Evolutionary conservation across 2,888 invertebrate genomes (phyloP).

Genomic region (Ferrisia virgata): DNA sequence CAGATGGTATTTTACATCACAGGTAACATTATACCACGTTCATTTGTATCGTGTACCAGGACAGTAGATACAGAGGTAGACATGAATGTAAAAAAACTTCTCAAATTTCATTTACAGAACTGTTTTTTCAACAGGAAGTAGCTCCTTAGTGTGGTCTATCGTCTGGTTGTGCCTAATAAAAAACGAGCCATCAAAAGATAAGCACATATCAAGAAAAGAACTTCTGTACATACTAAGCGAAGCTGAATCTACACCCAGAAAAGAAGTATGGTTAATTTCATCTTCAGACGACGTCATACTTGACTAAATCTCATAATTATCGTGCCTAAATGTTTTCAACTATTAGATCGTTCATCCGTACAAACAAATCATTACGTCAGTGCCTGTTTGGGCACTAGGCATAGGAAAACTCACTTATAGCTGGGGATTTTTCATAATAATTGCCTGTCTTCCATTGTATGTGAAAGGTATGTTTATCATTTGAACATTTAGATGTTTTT

Average conservation of each 20-base stretch:
- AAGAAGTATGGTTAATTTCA: too few relatives aligned
- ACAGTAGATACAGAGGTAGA: too few relatives aligned
- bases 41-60: not conserved
- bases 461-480: conserved; percentile 11
- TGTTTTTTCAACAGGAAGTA: not conserved
- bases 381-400: not conserved
- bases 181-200: not conserved
- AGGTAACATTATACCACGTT: conserved; percentile 55
- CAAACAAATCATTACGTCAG: not conserved
- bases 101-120: too few relatives aligned
- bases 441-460: not conserved
- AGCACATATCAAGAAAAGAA: not conserved
- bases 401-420: not conserved
- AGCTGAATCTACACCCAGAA: not conserved
- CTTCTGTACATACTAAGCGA: not conserved
- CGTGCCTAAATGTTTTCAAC: not conserved
- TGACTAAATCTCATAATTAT: not conserved
- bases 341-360: not conserved
- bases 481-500: not conserved
- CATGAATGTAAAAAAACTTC: too few relatives aligned
- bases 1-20: conserved; percentile 55
- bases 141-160: not conserved
- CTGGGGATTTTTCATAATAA: not conserved
- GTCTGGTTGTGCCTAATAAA: not conserved
- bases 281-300: too few relatives aligned